Evolutionary conservation across 2,797 vertebrate species (phyloP).

Genomic region (Merluccius polli): DNA sequence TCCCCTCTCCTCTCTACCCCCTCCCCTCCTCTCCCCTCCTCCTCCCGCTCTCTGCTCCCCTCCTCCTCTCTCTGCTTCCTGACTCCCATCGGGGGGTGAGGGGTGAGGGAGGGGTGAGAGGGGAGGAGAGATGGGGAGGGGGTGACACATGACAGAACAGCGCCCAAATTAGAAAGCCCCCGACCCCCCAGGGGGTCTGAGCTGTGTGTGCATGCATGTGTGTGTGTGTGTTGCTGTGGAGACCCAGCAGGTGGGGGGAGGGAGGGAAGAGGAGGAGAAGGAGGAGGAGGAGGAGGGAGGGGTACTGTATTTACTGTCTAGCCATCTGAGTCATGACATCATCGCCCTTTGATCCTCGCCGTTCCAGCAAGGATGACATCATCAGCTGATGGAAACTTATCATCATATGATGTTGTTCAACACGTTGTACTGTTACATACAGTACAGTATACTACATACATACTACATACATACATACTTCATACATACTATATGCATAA

Average conservation of each 20-base stretch:
- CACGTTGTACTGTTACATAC: too few species aligned
- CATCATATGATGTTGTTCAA: too few species aligned
- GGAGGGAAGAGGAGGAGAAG: background rate
- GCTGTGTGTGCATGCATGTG: too few species aligned
- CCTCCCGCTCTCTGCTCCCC: too few species aligned
- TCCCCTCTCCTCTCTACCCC: background rate
- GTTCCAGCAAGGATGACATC: background rate
- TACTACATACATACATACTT: too few species aligned
- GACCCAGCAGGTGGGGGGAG: background rate
- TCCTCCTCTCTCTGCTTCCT: background rate
- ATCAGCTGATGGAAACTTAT: background rate
- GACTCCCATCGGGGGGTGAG: background rate
- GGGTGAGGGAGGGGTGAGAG: too few species aligned
- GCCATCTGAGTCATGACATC: background rate
- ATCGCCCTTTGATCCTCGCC: background rate
- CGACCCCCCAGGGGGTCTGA: background rate
- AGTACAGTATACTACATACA: too few species aligned
- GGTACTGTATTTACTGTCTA: background rate
- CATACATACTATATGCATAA: too few species aligned
- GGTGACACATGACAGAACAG: background rate
- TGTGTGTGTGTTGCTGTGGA: constrained; percentile 9
- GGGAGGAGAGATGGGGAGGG: background rate
- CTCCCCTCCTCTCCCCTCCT: too few species aligned
- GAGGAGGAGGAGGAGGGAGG: background rate
- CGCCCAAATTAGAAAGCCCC: background rate